These are phyloP conservation scores for Diaperis boleti DNA, from an alignment of 2,888 invertebrate genomes.

Conservation along the genomic window DNA sequence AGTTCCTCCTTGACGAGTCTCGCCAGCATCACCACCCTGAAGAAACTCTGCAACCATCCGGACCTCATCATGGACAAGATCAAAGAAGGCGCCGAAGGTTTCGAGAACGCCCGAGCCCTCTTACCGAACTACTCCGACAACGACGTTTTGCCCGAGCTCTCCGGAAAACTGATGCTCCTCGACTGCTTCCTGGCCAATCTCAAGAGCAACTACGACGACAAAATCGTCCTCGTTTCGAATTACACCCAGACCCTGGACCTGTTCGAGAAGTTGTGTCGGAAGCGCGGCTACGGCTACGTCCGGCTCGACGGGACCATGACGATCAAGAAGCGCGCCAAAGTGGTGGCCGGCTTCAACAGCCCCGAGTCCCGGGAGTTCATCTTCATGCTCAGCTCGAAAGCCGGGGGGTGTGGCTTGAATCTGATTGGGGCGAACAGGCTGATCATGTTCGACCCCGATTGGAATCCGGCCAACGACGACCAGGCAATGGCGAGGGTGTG, in stretches of 20 bases:
- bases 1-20: constrained; percentile 78
- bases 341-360: constrained; percentile 96
- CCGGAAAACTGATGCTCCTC: constrained; percentile 95
- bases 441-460: constrained; percentile 99
- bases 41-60: constrained; percentile 98
- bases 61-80: constrained; percentile 95
- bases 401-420: constrained; percentile 98
- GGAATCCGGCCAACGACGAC: constrained; percentile 99
- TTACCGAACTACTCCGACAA: constrained; percentile 82
- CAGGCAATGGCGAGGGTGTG: constrained; percentile 99
- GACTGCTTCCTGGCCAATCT: constrained; percentile 95
- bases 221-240: constrained; percentile 98
- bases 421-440: constrained; percentile 96
- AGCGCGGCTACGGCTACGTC: constrained; percentile 90
- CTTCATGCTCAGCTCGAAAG: constrained; percentile 99
- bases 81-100: constrained; percentile 83
- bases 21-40: constrained; percentile 93
- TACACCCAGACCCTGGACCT: constrained; percentile 99
- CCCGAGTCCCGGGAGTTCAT: constrained; percentile 90
- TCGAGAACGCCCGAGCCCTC: constrained; percentile 82
- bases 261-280: constrained; percentile 89
- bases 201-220: constrained; percentile 92
- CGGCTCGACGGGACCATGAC: constrained; percentile 97
- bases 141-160: constrained; percentile 83
- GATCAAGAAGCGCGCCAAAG: constrained; percentile 96